Evolutionary conservation across 2,888 invertebrate species (phyloP).

Genomic region (Scaptomyza reducta): DNA sequence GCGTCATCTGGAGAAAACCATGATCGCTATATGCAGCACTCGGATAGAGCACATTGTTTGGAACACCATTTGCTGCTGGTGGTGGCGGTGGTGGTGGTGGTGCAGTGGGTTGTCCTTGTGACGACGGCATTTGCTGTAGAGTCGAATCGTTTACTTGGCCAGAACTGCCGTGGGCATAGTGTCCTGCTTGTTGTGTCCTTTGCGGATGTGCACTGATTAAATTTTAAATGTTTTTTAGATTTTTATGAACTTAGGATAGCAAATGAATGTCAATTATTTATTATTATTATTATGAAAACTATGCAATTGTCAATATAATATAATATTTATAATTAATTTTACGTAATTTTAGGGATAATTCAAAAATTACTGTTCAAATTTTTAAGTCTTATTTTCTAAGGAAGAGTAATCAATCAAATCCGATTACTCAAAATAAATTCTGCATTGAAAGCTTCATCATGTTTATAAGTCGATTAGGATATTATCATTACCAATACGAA

Average conservation of each 20-base stretch:
- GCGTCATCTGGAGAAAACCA: conserved; percentile 89
- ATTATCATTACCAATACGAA: no score
- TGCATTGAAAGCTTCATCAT: no score
- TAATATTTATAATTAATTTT: no score
- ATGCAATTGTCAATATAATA: no score
- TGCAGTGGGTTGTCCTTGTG: conserved; percentile 25
- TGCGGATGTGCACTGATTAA: conserved; percentile 47
- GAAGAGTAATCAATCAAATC: no score
- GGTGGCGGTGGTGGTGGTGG: conserved; percentile 50
- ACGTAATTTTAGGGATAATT: no score
- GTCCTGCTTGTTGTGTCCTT: conserved; percentile 46
- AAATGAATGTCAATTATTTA: no score
- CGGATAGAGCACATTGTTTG: conserved; percentile 81
- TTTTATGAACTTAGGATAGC: background rate
- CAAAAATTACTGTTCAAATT: no score
- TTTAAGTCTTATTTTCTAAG: no score
- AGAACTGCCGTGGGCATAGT: conserved; percentile 48
- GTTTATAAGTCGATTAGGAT: no score
- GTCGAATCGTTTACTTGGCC: conserved; percentile 32
- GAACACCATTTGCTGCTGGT: conserved; percentile 47
- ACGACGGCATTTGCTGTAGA: conserved; percentile 40
- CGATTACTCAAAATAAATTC: no score
- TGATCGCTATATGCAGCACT: conserved; percentile 83
- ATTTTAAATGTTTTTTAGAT: background rate
- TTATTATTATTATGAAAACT: no score